Evolutionary conservation across 2,888 invertebrate species (phyloP).

Genomic region (Plemyria rubiginata): DNA sequence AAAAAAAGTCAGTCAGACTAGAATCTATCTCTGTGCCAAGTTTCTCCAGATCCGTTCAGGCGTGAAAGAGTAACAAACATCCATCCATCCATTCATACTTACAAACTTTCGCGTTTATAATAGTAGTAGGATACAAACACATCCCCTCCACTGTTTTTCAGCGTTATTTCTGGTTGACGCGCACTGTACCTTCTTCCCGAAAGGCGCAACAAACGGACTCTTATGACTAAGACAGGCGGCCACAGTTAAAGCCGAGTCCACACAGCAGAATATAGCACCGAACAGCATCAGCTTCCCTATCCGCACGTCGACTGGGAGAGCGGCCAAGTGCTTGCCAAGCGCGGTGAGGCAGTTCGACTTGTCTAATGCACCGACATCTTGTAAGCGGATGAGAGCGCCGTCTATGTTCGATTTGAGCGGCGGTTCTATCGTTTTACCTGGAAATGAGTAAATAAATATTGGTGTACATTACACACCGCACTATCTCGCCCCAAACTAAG

Average conservation of each 20-base stretch:
- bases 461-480: too few relatives aligned
- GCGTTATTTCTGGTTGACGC: too few relatives aligned
- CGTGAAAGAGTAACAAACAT: too few relatives aligned
- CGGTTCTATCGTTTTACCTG: conserved; percentile 90
- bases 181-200: conserved; percentile 88
- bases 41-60: too few relatives aligned
- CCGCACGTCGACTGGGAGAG: conserved; percentile 95
- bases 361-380: conserved; percentile 93
- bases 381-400: conserved; percentile 88
- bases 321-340: conserved; percentile 93
- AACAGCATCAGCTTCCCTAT: conserved; percentile 97
- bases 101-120: too few relatives aligned
- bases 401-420: conserved; percentile 88
- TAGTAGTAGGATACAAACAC: too few relatives aligned
- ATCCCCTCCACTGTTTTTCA: too few relatives aligned
- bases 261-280: conserved; percentile 95
- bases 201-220: conserved; percentile 90
- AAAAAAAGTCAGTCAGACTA: too few relatives aligned
- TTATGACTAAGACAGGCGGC: conserved; percentile 93
- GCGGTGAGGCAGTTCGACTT: conserved; percentile 90
- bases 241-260: conserved; percentile 96
- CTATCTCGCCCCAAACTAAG: too few relatives aligned
- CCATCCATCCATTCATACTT: too few relatives aligned
- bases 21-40: too few relatives aligned
- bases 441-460: conserved; percentile 32